These are phyloP conservation scores for Passerculus sandwichensis DNA, from an alignment of 2,797 vertebrate genomes.

Conservation along the genomic window DNA sequence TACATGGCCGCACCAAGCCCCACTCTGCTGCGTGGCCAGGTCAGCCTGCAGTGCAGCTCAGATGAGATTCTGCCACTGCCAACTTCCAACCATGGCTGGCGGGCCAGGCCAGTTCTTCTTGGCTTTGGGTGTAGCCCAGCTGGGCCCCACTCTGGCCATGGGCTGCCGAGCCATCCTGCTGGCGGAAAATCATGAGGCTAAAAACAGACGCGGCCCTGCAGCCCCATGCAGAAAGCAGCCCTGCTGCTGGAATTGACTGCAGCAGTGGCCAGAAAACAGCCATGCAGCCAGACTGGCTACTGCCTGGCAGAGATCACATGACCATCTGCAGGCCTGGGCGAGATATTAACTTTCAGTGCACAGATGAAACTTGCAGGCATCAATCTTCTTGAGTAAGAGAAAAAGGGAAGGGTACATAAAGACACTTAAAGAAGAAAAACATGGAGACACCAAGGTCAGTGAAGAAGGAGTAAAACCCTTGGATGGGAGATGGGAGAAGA, in stretches of 20 bases:
- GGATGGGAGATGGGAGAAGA: background rate
- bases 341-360: background rate
- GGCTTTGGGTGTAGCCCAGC: background rate
- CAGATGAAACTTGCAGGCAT: background rate
- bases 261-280: background rate
- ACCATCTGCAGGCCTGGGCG: background rate
- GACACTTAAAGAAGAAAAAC: background rate
- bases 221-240: background rate
- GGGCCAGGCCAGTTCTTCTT: background rate
- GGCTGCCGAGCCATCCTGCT: background rate
- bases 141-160: background rate
- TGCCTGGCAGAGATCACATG: background rate
- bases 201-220: background rate
- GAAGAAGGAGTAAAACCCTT: background rate
- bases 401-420: background rate
- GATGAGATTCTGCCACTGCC: background rate
- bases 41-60: accelerated
- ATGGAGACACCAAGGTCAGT: background rate
- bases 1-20: background rate
- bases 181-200: background rate
- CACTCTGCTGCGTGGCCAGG: background rate
- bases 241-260: background rate
- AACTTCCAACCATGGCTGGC: background rate
- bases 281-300: background rate
- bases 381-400: background rate